Base-by-base conservation (phyloP, 2,113 vertebrate species). In the Rhipidura dahli region DNA sequence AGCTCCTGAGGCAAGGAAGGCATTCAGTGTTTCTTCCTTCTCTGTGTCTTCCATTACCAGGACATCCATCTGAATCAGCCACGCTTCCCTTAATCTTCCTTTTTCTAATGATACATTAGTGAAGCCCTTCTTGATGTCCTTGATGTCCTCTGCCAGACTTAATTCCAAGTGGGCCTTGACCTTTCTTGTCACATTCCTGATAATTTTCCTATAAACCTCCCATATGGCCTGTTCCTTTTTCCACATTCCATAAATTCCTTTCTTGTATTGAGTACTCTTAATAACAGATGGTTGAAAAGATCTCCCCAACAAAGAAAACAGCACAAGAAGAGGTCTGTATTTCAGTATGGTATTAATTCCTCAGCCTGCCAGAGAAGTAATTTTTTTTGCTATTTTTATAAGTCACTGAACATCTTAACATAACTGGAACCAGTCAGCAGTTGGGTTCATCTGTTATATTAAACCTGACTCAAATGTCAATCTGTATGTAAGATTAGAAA, bases 391-490 rank as follows among this genome's bases (percentile, higher is more conserved):
- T 90, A 39, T 50, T 92, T 91, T 65, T 77, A 83, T n/a, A 83
- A 59, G 68, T 83, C 76, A 83, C 68, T 63, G 83, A 89, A 83
- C 47, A 63, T 93, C 59, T 83, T 92, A 80, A 83, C 35, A 12
- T 85, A 73, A 49, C 71, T 69, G 50, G 54, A 93, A 93, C 57
- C 35, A 51, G 42, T 66, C 84, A 84, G 73, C 60, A 87, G 57
- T 40, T 78, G 83, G 39, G 53, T 93, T 93, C 75, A 68, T 87
- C 49, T 89, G 10, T 82, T 95, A 49, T 68, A 91, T 87, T 94
- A 85, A 94, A 82, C 59, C 49, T 87, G 90, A 82, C 85, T 93
- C 44, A 93, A 86, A 93, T 82, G 78, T 89, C 77, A 78, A 22
- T 87, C 78, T 89, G 15, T 68, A 76, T 71, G 71, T 86, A 76